Evolutionary conservation across 2,113 vertebrate species (phyloP).

Genomic region (Bothrops jararaca): DNA sequence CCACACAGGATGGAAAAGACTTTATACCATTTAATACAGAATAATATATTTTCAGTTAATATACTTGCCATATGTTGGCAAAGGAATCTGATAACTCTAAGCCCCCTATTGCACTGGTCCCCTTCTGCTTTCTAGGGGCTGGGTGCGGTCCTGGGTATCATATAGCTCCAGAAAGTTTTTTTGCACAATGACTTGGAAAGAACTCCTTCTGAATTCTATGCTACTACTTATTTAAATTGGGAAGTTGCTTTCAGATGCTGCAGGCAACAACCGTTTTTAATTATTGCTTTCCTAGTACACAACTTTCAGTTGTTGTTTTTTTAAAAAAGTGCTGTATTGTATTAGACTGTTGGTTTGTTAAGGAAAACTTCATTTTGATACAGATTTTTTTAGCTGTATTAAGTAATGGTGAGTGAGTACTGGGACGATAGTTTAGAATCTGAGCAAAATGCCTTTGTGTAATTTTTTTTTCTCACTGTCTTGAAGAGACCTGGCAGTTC

Average conservation of each 20-base stretch:
- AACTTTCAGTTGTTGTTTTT: no score
- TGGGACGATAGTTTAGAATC: not conserved
- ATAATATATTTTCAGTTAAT: not conserved
- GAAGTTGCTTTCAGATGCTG: not conserved
- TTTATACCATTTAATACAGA: not conserved
- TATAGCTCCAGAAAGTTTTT: not conserved
- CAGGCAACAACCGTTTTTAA: not conserved
- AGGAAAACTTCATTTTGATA: not conserved
- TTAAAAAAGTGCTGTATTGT: not conserved
- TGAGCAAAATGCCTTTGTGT: not conserved
- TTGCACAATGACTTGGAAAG: no score
- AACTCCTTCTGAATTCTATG: not conserved
- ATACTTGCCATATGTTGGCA: not conserved
- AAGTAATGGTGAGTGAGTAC: not conserved
- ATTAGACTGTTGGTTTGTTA: not conserved
- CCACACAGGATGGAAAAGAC: not conserved
- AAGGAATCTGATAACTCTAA: not conserved
- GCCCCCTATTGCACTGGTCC: not conserved
- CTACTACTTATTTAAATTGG: not conserved
- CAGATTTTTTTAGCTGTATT: not conserved
- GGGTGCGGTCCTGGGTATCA: not conserved
- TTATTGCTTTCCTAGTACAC: not conserved
- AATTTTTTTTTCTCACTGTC: not conserved
- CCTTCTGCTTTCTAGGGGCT: not conserved
- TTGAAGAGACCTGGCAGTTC: slow-evolving; percentile 1